Conservation (phyloP, 2,888 invertebrate species). For the Blastobasis adustella region DNA sequence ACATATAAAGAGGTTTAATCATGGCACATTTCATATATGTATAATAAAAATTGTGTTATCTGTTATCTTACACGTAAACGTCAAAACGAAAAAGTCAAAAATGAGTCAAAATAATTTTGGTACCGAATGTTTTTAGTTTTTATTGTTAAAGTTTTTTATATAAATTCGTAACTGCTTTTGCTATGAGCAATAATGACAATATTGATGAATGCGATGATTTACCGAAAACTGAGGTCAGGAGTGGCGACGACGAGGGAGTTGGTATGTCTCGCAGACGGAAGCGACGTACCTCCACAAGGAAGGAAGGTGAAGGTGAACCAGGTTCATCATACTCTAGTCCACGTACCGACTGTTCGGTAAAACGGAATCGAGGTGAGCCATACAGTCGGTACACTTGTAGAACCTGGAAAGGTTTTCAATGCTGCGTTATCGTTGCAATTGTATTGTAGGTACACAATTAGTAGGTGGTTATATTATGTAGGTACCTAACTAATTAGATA, state of each 20-base stretch:
- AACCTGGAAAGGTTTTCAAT: too few relatives aligned
- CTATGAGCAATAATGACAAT: neutral
- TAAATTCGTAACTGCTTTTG: neutral
- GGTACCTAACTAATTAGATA: too few relatives aligned
- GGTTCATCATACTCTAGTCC: conserved; percentile 4
- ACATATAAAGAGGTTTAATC: neutral
- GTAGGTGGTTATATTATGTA: too few relatives aligned
- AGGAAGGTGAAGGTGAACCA: conserved; percentile 1
- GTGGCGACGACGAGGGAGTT: conserved; percentile 1
- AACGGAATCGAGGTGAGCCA: conserved; percentile 4
- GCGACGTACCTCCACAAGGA: conserved; percentile 1
- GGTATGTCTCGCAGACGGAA: neutral
- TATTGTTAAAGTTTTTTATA: neutral
- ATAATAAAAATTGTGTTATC: neutral
- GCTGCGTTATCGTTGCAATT: too few relatives aligned
- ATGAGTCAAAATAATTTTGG: conserved; percentile 4
- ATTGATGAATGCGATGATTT: neutral
- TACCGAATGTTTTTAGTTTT: conserved; percentile 2
- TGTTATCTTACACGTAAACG: neutral
- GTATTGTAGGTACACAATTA: too few relatives aligned
- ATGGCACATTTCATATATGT: neutral
- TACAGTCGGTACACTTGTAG: too few relatives aligned
- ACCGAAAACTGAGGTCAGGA: conserved; percentile 1
- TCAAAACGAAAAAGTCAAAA: conserved; percentile 2
- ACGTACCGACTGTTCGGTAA: conserved; percentile 1